These are phyloP conservation scores for Metalampra italica DNA, from an alignment of 2,888 invertebrate species.

Conservation along the genomic window DNA sequence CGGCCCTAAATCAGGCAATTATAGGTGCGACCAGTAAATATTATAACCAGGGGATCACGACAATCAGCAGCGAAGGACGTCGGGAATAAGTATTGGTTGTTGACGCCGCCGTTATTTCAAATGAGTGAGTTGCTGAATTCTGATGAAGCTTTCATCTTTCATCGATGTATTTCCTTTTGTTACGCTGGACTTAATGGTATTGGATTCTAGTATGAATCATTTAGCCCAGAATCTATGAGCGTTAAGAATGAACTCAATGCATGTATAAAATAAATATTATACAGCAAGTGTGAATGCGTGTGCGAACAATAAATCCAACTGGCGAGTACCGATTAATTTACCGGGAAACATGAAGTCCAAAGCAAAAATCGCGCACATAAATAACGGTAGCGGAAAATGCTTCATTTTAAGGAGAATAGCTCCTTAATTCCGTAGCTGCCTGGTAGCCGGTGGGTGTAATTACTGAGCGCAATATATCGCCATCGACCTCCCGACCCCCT, in stretches of 20 bases:
- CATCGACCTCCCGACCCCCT: conserved; percentile 46
- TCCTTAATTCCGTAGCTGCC: conserved; percentile 59
- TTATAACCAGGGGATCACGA: conserved; percentile 65
- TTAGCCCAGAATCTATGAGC: background rate
- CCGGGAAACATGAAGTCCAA: conserved; percentile 32
- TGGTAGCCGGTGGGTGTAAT: conserved; percentile 64
- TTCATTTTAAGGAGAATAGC: conserved; percentile 62
- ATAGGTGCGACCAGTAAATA: conserved; percentile 71
- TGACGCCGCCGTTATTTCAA: conserved; percentile 13
- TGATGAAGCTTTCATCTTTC: conserved; percentile 1
- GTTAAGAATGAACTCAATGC: too few species aligned
- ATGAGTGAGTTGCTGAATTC: conserved; percentile 11
- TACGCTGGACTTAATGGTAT: background rate
- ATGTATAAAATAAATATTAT: too few species aligned
- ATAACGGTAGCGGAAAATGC: conserved; percentile 52
- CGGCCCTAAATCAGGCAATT: conserved; percentile 74
- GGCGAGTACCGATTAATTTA: conserved; percentile 26
- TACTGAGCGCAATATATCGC: conserved; percentile 64
- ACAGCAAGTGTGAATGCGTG: too few species aligned
- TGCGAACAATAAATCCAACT: conserved; percentile 8
- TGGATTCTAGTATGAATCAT: background rate
- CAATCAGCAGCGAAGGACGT: conserved; percentile 20
- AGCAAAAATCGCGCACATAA: conserved; percentile 46
- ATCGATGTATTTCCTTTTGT: background rate
- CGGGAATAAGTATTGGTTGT: conserved; percentile 17